These are phyloP conservation scores for Pseudorectes ferrugineus DNA, from an alignment of 2,113 vertebrate genomes.

Conservation along the genomic window DNA sequence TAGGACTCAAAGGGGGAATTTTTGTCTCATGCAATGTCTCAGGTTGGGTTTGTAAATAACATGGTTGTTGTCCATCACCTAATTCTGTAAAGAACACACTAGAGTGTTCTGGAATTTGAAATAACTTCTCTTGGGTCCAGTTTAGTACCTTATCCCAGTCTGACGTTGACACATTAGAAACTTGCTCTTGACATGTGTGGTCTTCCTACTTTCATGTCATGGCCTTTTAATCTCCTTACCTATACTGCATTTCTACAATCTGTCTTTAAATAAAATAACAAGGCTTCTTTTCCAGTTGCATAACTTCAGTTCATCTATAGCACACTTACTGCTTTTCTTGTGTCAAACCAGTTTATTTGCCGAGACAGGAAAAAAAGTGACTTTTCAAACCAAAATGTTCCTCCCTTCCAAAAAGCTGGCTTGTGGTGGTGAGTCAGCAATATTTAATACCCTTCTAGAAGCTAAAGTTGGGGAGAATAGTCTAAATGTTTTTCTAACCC, in stretches of 20 bases:
- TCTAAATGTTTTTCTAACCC: not conserved
- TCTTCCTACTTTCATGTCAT: not conserved
- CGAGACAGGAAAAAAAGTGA: not conserved
- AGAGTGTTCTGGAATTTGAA: not conserved
- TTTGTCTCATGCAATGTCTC: not conserved
- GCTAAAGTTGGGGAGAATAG: not conserved
- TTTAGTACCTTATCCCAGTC: not conserved
- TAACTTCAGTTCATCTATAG: not conserved
- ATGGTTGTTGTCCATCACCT: not conserved
- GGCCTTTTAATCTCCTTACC: not conserved
- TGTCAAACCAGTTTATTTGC: not conserved
- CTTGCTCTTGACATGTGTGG: not conserved
- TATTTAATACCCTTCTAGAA: not conserved
- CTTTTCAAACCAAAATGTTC: not conserved
- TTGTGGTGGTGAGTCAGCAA: not conserved
- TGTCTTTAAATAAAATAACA: not conserved
- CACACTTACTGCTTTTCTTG: not conserved
- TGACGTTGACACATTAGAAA: not conserved
- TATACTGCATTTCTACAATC: not conserved
- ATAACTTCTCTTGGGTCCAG: not conserved
- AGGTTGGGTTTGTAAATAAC: not conserved
- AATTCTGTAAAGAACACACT: not conserved
- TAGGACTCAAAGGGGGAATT: not conserved
- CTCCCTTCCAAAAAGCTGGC: not conserved
- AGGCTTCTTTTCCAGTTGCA: not conserved